Conservation (phyloP, 2,797 vertebrate genomes). For the Vipera ursinii region DNA sequence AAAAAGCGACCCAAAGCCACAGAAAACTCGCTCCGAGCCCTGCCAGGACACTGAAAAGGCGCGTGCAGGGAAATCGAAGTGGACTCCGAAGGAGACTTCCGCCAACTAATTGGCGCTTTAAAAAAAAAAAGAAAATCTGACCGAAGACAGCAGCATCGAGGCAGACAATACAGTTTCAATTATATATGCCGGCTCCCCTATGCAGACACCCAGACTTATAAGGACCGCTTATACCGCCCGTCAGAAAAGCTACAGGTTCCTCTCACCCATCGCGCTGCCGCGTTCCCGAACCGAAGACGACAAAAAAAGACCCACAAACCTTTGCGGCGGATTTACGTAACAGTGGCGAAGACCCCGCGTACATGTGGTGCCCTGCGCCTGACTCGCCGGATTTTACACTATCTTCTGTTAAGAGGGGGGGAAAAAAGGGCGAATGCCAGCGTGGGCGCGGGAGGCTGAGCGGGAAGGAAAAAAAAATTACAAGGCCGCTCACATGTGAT, state of each 20-base stretch:
- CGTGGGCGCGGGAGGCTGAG: no score
- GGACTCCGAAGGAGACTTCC: neutral
- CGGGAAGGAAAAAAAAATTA: rapidly evolving
- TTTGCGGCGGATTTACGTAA: conserved; percentile 5
- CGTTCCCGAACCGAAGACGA: rapidly evolving
- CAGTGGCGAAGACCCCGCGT: conserved; percentile 24
- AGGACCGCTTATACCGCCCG: no score
- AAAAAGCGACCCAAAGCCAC: neutral
- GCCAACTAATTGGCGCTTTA: neutral
- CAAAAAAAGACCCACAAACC: conserved; percentile 46
- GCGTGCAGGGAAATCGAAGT: neutral
- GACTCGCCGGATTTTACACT: neutral
- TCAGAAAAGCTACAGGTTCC: rapidly evolving
- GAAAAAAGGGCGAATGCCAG: no score
- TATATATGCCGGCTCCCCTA: rapidly evolving
- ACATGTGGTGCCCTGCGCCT: conserved; percentile 36
- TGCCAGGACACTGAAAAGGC: neutral
- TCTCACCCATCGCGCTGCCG: conserved; percentile 62
- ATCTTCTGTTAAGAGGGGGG: neutral
- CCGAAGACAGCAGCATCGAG: neutral
- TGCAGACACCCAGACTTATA: neutral
- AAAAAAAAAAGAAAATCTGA: no score
- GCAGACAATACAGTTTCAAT: neutral
- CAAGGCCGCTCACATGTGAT: neutral
- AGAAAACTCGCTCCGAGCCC: neutral